Conservation (phyloP, 2,888 invertebrate species). For the Netelia fuscicornis region DNA sequence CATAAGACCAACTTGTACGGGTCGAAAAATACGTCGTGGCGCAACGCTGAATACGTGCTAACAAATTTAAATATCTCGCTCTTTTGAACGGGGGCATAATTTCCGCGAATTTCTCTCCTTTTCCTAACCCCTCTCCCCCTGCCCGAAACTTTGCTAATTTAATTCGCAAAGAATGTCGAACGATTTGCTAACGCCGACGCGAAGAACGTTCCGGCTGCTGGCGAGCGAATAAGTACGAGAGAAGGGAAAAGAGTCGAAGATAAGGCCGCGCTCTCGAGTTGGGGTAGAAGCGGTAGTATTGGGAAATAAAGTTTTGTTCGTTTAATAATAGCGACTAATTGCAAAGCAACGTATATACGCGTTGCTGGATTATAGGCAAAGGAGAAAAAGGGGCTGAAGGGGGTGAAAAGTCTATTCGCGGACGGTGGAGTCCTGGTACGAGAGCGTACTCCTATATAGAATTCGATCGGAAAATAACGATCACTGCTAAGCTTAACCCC, state of each 20-base stretch:
- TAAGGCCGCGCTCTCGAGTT: conserved; percentile 7
- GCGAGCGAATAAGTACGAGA: background rate
- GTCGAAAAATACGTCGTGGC: conserved; percentile 54
- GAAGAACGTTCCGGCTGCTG: background rate
- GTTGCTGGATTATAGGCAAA: conserved; percentile 14
- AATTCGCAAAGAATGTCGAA: conserved; percentile 76
- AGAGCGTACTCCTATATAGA: background rate
- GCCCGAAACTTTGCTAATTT: conserved; percentile 73
- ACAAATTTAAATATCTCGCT: conserved; percentile 64
- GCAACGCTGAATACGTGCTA: conserved; percentile 58
- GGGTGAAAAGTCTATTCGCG: conserved; percentile 6
- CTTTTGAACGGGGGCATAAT: conserved; percentile 52
- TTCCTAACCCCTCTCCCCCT: no score
- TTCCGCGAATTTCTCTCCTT: conserved; percentile 67
- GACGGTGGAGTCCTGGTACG: background rate
- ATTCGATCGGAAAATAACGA: conserved; percentile 60
- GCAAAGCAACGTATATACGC: conserved; percentile 52
- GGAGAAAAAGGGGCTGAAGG: background rate
- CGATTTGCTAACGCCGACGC: conserved; percentile 70
- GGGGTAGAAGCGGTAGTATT: conserved; percentile 47
- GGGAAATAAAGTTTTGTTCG: conserved; percentile 73
- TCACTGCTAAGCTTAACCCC: conserved; percentile 21
- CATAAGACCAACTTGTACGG: conserved; percentile 51
- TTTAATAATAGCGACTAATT: conserved; percentile 77
- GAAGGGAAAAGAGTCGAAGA: conserved; percentile 1